Conservation (phyloP, 1,140 invertebrate genomes). For the Melanaphis sacchari region DNA sequence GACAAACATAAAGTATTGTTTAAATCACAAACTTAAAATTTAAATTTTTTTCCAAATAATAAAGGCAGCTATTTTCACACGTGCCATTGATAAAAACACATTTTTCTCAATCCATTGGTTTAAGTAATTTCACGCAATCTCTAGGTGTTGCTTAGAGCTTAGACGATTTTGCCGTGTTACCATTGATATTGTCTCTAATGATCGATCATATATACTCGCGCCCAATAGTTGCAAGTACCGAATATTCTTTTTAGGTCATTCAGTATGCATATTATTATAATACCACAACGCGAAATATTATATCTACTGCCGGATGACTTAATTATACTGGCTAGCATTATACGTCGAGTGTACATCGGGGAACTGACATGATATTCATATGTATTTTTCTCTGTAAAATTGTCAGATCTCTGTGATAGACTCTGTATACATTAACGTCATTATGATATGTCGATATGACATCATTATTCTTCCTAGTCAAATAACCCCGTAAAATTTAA, state of each 20-base stretch:
- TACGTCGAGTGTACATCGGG: neutral
- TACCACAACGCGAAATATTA: neutral
- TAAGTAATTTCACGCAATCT: no score
- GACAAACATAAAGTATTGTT: no score
- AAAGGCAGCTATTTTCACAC: no score
- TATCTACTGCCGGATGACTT: neutral
- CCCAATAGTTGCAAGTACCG: neutral
- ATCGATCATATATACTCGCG: neutral
- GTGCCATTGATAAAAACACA: no score
- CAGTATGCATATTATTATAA: neutral
- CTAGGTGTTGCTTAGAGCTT: no score
- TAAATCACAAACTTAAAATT: no score
- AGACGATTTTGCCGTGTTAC: no score
- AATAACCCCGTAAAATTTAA: conserved; percentile 32
- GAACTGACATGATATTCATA: neutral
- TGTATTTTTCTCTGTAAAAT: neutral
- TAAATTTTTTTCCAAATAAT: no score
- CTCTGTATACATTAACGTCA: neutral
- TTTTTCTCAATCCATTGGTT: no score
- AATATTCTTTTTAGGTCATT: neutral
- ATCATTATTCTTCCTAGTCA: conserved; percentile 53
- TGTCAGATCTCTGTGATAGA: neutral
- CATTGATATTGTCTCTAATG: no score
- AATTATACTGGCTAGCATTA: neutral
- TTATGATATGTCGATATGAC: neutral